phyloP scores from a whole-genome alignment of 2,113 vertebrate species.

The Rutilus rutilus region DNA sequence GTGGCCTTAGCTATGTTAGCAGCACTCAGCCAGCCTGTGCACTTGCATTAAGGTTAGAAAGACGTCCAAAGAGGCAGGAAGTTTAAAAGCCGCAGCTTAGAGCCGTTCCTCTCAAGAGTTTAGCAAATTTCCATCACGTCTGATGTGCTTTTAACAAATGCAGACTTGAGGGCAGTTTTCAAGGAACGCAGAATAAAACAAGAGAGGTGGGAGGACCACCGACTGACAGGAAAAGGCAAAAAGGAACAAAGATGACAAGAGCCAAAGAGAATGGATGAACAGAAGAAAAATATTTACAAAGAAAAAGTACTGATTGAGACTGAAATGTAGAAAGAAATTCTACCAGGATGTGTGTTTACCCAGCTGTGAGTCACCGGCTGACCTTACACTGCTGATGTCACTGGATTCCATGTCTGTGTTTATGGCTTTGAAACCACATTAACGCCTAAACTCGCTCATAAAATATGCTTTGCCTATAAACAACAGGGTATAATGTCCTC shows the following conservation, averaged over 20 bases:
- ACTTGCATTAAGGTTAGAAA: neutral
- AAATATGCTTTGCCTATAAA: neutral
- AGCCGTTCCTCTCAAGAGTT: constrained; percentile 27
- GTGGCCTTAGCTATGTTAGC: constrained; percentile 22
- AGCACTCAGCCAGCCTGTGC: neutral
- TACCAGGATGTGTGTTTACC: constrained; percentile 38
- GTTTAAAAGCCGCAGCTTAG: constrained; percentile 10
- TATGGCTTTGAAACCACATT: constrained; percentile 29
- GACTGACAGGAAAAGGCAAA: neutral
- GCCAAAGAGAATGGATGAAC: neutral
- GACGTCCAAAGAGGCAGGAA: neutral
- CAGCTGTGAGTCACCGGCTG: constrained; percentile 19
- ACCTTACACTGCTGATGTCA: constrained; percentile 32
- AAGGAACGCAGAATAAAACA: constrained; percentile 20
- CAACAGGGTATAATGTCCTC: neutral
- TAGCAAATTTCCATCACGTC: constrained; percentile 36
- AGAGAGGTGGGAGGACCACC: neutral
- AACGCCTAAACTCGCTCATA: neutral
- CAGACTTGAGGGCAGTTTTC: constrained; percentile 40
- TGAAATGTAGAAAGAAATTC: constrained; percentile 9
- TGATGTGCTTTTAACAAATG: constrained; percentile 47
- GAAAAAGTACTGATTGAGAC: neutral
- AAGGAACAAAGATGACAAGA: constrained; percentile 8
- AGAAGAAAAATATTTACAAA: neutral
- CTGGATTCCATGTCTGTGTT: constrained; percentile 11